phyloP scores from a whole-genome alignment of 2,113 vertebrate genomes.

The Rhabdornis inornatus region DNA sequence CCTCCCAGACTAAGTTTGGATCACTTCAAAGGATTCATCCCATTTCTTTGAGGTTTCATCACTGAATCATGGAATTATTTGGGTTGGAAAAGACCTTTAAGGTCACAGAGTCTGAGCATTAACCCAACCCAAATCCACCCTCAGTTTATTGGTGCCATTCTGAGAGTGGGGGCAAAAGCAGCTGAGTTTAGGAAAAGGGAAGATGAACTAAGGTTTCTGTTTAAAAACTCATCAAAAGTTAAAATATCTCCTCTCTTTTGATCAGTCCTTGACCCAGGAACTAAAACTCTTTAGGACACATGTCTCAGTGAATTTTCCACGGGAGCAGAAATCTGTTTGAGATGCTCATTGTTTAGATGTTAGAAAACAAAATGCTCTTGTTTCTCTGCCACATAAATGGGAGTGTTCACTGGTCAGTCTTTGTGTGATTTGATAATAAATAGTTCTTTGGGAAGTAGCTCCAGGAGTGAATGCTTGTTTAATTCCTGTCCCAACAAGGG shows the following conservation, averaged over 20 bases:
- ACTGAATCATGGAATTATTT: accelerated
- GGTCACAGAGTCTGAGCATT: too few relatives aligned
- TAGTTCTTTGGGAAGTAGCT: background rate
- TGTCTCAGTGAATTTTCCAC: background rate
- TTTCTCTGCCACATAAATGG: background rate
- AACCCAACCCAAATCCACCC: background rate
- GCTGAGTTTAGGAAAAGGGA: background rate
- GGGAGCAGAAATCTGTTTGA: background rate
- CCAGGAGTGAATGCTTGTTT: background rate
- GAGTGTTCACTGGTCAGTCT: background rate
- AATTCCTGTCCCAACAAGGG: background rate
- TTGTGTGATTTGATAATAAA: background rate
- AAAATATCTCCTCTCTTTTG: background rate
- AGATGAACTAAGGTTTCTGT: background rate
- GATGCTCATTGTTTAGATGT: background rate
- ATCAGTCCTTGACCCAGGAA: background rate
- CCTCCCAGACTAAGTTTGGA: background rate
- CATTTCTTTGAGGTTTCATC: background rate
- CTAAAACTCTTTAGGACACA: background rate
- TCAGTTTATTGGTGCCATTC: background rate
- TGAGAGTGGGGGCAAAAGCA: background rate
- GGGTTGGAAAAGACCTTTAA: background rate
- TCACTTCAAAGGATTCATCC: background rate
- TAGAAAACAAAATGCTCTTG: background rate
- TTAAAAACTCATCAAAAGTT: background rate